phyloP scores from a whole-genome alignment of 2,113 vertebrate species.

The Isurus oxyrinchus region DNA sequence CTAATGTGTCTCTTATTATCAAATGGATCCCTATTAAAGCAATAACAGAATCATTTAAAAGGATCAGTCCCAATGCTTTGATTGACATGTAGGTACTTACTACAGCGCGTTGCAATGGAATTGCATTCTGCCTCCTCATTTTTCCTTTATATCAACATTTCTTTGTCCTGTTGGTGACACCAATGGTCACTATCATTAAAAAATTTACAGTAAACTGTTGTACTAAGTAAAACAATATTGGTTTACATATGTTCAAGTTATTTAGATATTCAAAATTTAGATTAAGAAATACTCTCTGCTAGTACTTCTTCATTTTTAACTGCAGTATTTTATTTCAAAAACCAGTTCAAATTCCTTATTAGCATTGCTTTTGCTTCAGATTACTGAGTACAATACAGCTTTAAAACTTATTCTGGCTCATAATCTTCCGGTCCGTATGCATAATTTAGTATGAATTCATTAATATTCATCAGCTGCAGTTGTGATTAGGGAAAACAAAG shows the following conservation, averaged over 20 bases:
- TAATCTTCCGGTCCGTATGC: conserved; percentile 1
- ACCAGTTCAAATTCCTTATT: background rate
- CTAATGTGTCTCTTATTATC: background rate
- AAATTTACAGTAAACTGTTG: background rate
- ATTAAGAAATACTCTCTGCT: background rate
- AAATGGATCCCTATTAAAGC: background rate
- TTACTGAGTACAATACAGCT: conserved; percentile 10
- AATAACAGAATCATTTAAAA: background rate
- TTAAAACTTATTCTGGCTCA: background rate
- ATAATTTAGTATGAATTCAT: conserved; percentile 22
- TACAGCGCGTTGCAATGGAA: background rate
- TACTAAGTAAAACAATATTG: background rate
- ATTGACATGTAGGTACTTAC: background rate
- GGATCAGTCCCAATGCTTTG: background rate
- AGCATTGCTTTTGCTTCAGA: background rate
- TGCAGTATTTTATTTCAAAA: background rate
- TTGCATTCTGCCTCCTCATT: background rate
- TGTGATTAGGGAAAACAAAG: conserved; percentile 10
- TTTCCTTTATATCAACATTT: background rate
- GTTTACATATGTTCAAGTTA: background rate
- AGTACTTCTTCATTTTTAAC: background rate
- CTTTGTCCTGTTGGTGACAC: background rate
- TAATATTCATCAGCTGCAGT: conserved; percentile 28
- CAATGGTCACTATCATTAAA: background rate
- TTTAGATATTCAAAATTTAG: background rate